Evolutionary conservation across 2,113 vertebrate genomes (phyloP).

Genomic region (Vulpes ferrilata): DNA sequence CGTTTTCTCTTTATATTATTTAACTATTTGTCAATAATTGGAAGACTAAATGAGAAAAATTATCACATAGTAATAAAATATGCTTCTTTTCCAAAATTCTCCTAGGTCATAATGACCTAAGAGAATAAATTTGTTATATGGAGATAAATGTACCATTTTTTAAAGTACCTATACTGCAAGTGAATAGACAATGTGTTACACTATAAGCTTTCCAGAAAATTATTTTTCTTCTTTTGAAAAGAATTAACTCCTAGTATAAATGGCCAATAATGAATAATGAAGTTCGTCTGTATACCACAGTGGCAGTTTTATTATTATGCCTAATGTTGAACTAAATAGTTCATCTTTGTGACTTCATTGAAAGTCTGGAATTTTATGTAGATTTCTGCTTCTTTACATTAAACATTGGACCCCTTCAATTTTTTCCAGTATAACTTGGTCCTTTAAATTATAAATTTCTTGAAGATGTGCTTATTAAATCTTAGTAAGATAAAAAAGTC

Average conservation of each 20-base stretch:
- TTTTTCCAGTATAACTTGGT: neutral
- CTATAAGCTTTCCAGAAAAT: conserved; percentile 39
- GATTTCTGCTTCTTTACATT: conserved; percentile 27
- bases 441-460: conserved; percentile 37
- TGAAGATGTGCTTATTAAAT: neutral
- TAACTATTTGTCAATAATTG: conserved; percentile 37
- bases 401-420: neutral
- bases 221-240: neutral
- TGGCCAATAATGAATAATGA: conserved; percentile 17
- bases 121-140: conserved; percentile 11
- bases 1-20: conserved; percentile 45
- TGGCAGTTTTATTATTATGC: neutral
- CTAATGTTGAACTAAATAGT: conserved; percentile 9
- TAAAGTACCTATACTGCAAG: conserved; percentile 22
- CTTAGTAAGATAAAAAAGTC: conserved; percentile 18
- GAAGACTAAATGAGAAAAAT: conserved; percentile 1
- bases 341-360: conserved; percentile 34
- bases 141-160: conserved; percentile 40
- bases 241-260: neutral
- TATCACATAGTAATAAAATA: conserved; percentile 15
- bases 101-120: conserved; percentile 29
- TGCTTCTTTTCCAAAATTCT: conserved; percentile 4
- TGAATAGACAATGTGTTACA: neutral
- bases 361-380: conserved; percentile 38
- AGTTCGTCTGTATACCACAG: neutral